Evolutionary conservation across 1,140 invertebrate species (phyloP).

Genomic region (Hypothenemus hampei): DNA sequence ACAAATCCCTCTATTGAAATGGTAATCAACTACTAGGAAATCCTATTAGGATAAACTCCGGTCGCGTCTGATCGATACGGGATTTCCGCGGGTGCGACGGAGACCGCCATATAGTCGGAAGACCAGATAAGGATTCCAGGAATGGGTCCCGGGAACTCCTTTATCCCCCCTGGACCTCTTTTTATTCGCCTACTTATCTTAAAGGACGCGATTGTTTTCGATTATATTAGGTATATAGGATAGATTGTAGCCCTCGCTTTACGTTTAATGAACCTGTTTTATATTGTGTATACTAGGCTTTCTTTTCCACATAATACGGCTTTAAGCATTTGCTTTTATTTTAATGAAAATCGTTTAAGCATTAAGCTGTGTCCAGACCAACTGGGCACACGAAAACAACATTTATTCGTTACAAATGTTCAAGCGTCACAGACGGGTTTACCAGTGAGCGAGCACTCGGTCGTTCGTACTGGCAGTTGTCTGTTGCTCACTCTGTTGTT

Average conservation of each 20-base stretch:
- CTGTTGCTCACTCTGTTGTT: too few species aligned
- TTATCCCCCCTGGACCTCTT: constrained; percentile 24
- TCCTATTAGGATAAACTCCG: constrained; percentile 49
- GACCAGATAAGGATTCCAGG: constrained; percentile 14
- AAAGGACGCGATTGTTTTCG: constrained; percentile 29
- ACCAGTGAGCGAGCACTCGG: too few species aligned
- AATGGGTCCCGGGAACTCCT: constrained; percentile 2
- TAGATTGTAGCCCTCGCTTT: not conserved
- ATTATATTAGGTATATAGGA: constrained; percentile 15
- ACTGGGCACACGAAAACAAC: too few species aligned
- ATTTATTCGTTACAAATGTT: too few species aligned
- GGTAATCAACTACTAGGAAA: constrained; percentile 50
- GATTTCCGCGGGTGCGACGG: constrained; percentile 26
- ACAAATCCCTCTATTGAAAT: constrained; percentile 50
- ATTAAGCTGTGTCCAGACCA: too few species aligned
- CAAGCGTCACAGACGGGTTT: too few species aligned
- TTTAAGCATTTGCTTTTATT: too few species aligned
- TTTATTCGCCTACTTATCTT: constrained; percentile 31
- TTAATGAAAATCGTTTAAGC: too few species aligned
- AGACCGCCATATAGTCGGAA: constrained; percentile 1
- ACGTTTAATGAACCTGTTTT: too few species aligned
- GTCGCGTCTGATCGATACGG: constrained; percentile 41
- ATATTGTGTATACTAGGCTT: not conserved
- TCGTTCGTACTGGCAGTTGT: too few species aligned
- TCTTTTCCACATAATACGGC: not conserved